Evolutionary conservation across 2,888 invertebrate species (phyloP).

Genomic region (Philonicus albiceps): DNA sequence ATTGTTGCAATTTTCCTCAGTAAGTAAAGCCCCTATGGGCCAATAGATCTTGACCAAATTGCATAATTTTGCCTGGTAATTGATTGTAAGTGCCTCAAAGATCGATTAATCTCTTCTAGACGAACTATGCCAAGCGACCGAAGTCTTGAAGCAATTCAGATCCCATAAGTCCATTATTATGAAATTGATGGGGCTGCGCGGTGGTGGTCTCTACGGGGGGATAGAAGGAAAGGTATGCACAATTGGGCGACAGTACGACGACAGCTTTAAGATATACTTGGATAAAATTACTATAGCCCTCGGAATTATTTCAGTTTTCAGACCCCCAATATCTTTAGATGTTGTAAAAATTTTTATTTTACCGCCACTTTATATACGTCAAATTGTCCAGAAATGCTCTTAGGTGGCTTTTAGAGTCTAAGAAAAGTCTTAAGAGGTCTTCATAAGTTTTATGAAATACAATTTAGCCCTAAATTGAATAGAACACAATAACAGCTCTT

Average conservation of each 20-base stretch:
- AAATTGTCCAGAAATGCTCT: not conserved
- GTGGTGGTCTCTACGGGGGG: not conserved
- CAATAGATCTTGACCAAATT: conserved; percentile 41
- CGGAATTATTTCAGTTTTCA: too few species aligned
- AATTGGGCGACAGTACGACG: not conserved
- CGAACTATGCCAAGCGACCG: not conserved
- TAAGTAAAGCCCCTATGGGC: not conserved
- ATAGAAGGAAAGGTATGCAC: not conserved
- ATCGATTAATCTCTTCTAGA: conserved; percentile 32
- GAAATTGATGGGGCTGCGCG: not conserved
- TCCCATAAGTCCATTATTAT: not conserved
- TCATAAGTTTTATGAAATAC: not conserved
- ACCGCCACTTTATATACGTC: too few species aligned
- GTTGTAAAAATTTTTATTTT: too few species aligned
- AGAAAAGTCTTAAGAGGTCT: not conserved
- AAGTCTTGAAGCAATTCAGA: not conserved
- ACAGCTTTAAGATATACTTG: too few species aligned
- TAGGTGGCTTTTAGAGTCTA: not conserved
- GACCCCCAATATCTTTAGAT: too few species aligned
- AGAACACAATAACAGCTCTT: too few species aligned
- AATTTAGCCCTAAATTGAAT: not conserved
- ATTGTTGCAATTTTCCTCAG: conserved; percentile 31
- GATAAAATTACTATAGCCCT: too few species aligned
- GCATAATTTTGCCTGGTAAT: conserved; percentile 34
- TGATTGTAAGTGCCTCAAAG: conserved; percentile 37